phyloP scores from a whole-genome alignment of 2,888 invertebrate species.

The Priocnemis perturbator region DNA sequence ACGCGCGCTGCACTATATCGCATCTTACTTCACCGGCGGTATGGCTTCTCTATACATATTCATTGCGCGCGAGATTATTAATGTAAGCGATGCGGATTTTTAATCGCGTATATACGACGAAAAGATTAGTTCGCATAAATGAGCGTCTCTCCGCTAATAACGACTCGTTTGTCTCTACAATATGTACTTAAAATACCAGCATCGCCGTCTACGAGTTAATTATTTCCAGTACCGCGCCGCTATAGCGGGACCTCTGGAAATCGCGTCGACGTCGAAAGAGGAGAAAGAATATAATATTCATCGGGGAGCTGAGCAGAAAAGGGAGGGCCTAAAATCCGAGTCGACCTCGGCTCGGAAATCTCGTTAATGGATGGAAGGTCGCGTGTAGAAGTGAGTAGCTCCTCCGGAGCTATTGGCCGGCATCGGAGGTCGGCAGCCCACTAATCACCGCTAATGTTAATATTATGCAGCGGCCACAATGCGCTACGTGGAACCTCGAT shows the following conservation, averaged over 20 bases:
- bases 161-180: slow-evolving; percentile 31
- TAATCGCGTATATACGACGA: slow-evolving; percentile 30
- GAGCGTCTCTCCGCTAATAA: slow-evolving; percentile 38
- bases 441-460: slow-evolving; percentile 74
- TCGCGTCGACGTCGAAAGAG: slow-evolving; percentile 5
- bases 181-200: slow-evolving; percentile 23
- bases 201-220: slow-evolving; percentile 27
- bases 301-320: slow-evolving; percentile 24
- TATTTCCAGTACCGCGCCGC: slow-evolving; percentile 25
- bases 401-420: slow-evolving; percentile 58
- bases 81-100: slow-evolving; percentile 22
- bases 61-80: too few relatives aligned
- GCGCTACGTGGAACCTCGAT: slow-evolving; percentile 67
- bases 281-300: slow-evolving; percentile 20
- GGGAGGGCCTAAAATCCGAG: slow-evolving; percentile 46
- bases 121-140: slow-evolving; percentile 28
- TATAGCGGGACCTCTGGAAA: slow-evolving; percentile 16
- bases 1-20: too few relatives aligned
- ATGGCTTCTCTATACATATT: too few relatives aligned
- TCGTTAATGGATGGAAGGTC: slow-evolving; percentile 70
- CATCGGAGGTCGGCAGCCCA: slow-evolving; percentile 64
- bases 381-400: slow-evolving; percentile 61
- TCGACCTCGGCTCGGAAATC: slow-evolving; percentile 55
- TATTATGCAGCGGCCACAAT: slow-evolving; percentile 73
- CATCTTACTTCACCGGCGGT: too few relatives aligned